phyloP scores from a whole-genome alignment of 2,888 invertebrate genomes.

The Hylaea fasciaria region DNA sequence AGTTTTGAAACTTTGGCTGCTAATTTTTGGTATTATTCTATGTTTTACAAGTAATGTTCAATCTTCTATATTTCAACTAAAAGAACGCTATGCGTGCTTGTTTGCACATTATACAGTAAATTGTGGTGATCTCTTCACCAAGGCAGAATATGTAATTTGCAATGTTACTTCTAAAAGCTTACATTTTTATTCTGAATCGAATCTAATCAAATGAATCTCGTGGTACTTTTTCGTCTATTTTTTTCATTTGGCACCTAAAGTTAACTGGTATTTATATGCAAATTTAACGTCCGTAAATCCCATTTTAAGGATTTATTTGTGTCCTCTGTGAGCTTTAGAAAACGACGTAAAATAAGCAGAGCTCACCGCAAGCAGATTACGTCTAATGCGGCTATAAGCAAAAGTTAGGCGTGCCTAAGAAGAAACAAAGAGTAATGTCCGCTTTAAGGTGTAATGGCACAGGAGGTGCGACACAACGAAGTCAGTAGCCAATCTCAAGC shows the following conservation, averaged over 20 bases:
- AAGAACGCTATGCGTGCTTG: too few species aligned
- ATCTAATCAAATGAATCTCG: not conserved
- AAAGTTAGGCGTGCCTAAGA: constrained; percentile 56
- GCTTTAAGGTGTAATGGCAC: constrained; percentile 62
- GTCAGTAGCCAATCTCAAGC: constrained; percentile 18
- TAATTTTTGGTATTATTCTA: too few species aligned
- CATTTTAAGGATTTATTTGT: constrained; percentile 20
- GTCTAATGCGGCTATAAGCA: constrained; percentile 46
- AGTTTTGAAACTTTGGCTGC: too few species aligned
- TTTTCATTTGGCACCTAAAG: not conserved
- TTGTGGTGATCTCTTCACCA: too few species aligned
- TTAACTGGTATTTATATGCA: constrained; percentile 16
- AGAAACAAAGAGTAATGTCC: constrained; percentile 68
- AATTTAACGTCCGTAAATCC: constrained; percentile 10
- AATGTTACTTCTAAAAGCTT: too few species aligned
- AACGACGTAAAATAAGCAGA: constrained; percentile 29
- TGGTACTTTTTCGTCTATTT: not conserved
- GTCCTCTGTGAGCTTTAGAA: constrained; percentile 25
- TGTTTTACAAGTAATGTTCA: too few species aligned
- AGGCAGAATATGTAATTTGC: too few species aligned
- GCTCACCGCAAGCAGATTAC: constrained; percentile 41
- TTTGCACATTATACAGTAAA: too few species aligned
- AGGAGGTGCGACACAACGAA: constrained; percentile 8
- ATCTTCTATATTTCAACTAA: too few species aligned
- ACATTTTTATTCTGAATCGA: too few species aligned